Base-by-base conservation (phyloP, 1,140 invertebrate genomes). In the Phortica variegata region DNA sequence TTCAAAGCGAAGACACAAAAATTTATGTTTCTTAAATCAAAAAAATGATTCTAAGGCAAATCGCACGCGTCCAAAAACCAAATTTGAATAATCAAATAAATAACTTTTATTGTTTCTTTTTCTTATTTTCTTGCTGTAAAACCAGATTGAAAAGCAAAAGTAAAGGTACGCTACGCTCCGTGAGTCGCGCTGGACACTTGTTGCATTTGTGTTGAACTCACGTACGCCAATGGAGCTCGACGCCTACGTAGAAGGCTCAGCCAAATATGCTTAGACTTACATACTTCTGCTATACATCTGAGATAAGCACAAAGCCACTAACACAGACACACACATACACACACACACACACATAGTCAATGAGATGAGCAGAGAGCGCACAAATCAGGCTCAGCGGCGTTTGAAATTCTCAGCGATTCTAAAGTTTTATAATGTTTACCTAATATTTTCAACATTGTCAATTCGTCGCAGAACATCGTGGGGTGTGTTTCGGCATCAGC, bases 381-480 rank as follows among this genome's bases (percentile, higher is more conserved):
- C 26, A 4, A 34, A n/a, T n/a, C 45, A 38, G 33, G 43, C 38
- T 26, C 39, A 32, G 44, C 36, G 44, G 31, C 41, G n/a, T n/a
- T n/a, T 32, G 21, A 42, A 59, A 32, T 42, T 17, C 33, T 39
- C 47, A 42, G 26, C 37, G 61, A 52, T 65, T 68, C 59, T 58
- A 73, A 73, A 68, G 65, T 73, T 73, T 73, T 73, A 65, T 60
- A 73, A 73, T 71, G 70, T 73, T 73, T 73, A 70, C 55, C 65
- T 68, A 62, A 61, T 73, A 68, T 60, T 73, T 62, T 65, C 58
- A 65, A 60, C 60, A 56, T 73, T 73, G 70, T 73, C 70, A 73
- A 73, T 71, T 71, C 58, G 56, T 53, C 60, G 59, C 40, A 61
- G 70, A 71, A 68, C 60, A 65, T 62, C 70, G 61, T 69, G 56